These are phyloP conservation scores for Drosophila tsacasi DNA, from an alignment of 1,140 invertebrate genomes.

Conservation along the genomic window DNA sequence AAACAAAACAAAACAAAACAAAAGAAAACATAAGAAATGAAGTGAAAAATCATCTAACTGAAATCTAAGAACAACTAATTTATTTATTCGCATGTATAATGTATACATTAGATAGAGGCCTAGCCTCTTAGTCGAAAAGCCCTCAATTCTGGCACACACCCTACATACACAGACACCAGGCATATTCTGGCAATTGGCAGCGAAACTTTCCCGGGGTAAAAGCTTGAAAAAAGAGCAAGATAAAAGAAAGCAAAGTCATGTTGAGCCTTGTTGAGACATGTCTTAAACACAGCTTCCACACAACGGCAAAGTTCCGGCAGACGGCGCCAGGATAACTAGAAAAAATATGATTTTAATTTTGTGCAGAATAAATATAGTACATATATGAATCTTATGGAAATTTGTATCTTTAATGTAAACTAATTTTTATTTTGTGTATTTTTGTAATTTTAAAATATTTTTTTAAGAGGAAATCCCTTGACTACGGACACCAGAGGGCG, in stretches of 20 bases:
- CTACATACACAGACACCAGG: conserved; percentile 5
- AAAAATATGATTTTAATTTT: neutral
- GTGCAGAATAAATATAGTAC: neutral
- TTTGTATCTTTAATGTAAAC: neutral
- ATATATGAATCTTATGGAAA: neutral
- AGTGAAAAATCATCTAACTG: conserved; percentile 22
- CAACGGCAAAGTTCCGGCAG: neutral
- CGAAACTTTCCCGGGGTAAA: neutral
- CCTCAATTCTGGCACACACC: conserved; percentile 42
- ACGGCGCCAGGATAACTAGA: neutral
- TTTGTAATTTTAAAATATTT: neutral
- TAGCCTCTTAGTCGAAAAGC: conserved; percentile 69
- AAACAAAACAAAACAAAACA: conserved; percentile 6
- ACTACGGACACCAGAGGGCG: neutral
- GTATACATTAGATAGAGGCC: conserved; percentile 74
- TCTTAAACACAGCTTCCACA: neutral
- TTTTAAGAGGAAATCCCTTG: neutral
- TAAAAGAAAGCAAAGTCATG: neutral
- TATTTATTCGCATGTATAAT: conserved; percentile 63
- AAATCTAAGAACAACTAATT: conserved; percentile 38
- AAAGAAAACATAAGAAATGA: conserved; percentile 2
- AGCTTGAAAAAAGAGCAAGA: neutral
- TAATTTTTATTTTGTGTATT: neutral
- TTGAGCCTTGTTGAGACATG: neutral
- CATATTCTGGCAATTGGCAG: conserved; percentile 15